These are phyloP conservation scores for Pseudococcus longispinus DNA, from an alignment of 2,888 invertebrate species.

Conservation along the genomic window DNA sequence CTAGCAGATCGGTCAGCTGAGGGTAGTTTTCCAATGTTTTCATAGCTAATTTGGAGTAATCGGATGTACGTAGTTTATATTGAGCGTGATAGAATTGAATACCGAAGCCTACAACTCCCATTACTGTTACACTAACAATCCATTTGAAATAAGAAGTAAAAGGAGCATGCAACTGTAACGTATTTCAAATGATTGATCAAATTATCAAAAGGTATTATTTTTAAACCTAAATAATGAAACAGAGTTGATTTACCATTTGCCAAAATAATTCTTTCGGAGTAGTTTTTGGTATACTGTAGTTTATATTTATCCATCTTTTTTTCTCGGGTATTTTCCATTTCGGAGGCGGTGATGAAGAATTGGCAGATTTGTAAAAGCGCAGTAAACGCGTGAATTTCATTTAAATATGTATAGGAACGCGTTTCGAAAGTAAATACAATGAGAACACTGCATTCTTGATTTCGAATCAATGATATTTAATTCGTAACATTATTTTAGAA, in stretches of 20 bases:
- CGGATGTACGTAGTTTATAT: background rate
- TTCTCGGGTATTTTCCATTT: constrained; percentile 20
- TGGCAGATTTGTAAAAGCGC: background rate
- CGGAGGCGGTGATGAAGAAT: background rate
- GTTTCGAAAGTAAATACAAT: background rate
- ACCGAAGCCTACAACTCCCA: background rate
- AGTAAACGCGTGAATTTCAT: background rate
- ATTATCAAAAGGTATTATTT: background rate
- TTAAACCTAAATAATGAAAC: background rate
- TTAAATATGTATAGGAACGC: background rate
- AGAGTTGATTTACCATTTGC: background rate
- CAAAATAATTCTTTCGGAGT: background rate
- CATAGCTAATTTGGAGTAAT: background rate
- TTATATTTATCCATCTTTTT: background rate
- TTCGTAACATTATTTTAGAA: background rate
- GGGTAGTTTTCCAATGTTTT: background rate
- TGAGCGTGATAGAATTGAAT: background rate
- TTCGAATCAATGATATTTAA: background rate
- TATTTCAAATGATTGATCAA: background rate
- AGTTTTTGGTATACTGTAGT: background rate
- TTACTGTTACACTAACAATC: background rate
- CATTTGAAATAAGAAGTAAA: background rate
- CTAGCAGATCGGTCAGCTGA: background rate
- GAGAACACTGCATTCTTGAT: background rate
- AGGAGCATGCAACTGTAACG: background rate